Percentiles rank a stretch among this genome's conserved stretches.
Conservation (phyloP, 2,797 vertebrate species). For the Danio tinwini region DNA sequence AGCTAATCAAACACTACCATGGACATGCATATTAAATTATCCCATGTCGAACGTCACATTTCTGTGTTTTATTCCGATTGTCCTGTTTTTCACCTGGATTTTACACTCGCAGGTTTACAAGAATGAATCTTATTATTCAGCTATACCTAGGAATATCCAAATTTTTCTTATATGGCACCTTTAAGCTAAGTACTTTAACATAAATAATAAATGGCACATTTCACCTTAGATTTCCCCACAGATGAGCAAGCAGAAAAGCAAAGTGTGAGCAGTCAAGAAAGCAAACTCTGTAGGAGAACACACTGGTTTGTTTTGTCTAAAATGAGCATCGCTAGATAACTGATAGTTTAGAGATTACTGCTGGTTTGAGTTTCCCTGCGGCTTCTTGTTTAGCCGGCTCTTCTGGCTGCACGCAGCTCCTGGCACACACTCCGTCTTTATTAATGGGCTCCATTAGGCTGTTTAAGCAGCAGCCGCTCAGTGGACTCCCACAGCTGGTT, state of each 20-base stretch:
- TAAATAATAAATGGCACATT: background rate
- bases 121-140: too few species aligned
- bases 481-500: conserved; percentile 63
- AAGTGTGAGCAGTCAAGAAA: background rate
- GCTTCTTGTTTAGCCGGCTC: conserved; percentile 47
- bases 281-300: background rate
- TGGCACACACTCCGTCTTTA: conserved; percentile 67
- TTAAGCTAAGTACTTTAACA: background rate
- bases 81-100: too few species aligned
- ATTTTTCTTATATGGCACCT: too few species aligned
- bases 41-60: too few species aligned
- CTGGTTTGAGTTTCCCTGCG: conserved; percentile 26
- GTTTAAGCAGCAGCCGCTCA: conserved; percentile 65
- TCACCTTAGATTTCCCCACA: background rate
- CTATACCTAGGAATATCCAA: too few species aligned
- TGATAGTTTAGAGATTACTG: conserved; percentile 31
- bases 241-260: background rate
- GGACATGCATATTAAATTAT: too few species aligned
- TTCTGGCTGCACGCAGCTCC: conserved; percentile 41
- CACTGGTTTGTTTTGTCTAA: conserved; percentile 27
- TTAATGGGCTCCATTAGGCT: conserved; percentile 75
- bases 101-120: too few species aligned
- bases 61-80: too few species aligned
- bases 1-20: too few species aligned
- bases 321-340: conserved; percentile 41